Base-by-base conservation (phyloP, 2,888 invertebrate species). In the Parnassius glacialis region DNA sequence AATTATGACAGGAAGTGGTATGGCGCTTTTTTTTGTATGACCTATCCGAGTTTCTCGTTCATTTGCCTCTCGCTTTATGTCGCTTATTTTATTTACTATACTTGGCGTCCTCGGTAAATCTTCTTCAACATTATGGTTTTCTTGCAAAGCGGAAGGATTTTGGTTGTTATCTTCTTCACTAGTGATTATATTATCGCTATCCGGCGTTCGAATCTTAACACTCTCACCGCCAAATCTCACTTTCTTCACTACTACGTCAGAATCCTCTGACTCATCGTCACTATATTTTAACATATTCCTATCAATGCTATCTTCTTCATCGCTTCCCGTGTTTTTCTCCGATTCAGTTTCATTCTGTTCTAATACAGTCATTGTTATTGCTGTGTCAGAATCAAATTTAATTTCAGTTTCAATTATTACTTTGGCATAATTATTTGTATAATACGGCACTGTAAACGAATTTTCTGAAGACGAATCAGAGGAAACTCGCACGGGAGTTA, bases 171-270 rank as follows among this genome's bases (percentile, higher is more conserved):
- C 92, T 48, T 92, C 92, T 74, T 93, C 93, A 71, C 93, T 93
- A 11, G 92, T 91, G 55, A 93, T 90, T 42, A 94, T 87, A 59
- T 94, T 94, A 75, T 96, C 96, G 79, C 96, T 96, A 70, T 97
- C 97, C 0, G 97, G 97, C 12, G 97, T 97, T 66, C 97, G 90
- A 83, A 97, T 93, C 89, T 97, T 97, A 3, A 97, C 95, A 67
- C 96, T 93, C 85, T 97, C 97, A n/a, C 97, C 97, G 5, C 97
- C 97, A 71, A 97, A 97, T 56, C 96, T 94, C 10, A 97, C 97
- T 74, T 96, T 93, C 77, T 96, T 93, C 25, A 94, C 91, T 44
- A 82, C 83, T 13, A 89, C 91, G 62, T 92, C 92, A 10, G 86
- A 90, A 66, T 94, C 94, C 60, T 93, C 93, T 0, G 93, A 91